Evolutionary conservation across 2,113 vertebrate genomes (phyloP).

Genomic region (Gymnogyps californianus): DNA sequence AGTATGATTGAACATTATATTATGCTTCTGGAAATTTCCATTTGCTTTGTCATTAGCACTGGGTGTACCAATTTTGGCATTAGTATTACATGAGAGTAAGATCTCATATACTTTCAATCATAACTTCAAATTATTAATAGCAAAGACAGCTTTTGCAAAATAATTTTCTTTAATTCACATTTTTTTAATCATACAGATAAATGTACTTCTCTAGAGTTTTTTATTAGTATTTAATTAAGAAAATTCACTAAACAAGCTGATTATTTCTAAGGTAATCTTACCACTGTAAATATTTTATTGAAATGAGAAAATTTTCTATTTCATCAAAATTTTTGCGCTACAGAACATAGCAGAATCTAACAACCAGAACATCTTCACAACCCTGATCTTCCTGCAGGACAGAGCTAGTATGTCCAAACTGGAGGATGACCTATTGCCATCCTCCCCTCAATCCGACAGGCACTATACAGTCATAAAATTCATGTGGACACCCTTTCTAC

Average conservation of each 20-base stretch:
- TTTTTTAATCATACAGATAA: background rate
- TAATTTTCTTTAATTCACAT: background rate
- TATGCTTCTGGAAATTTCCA: background rate
- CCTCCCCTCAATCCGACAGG: background rate
- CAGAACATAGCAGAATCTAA: background rate
- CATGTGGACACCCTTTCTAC: accelerated
- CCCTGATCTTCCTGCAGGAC: background rate
- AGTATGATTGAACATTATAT: background rate
- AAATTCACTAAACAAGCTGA: background rate
- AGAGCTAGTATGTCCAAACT: background rate
- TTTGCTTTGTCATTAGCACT: background rate
- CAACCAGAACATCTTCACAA: background rate
- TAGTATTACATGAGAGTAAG: background rate
- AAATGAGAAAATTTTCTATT: background rate
- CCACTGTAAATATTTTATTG: background rate
- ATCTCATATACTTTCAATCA: background rate
- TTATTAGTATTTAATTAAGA: background rate
- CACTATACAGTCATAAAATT: background rate
- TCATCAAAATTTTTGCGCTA: background rate
- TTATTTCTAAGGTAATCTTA: background rate
- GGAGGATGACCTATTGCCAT: background rate
- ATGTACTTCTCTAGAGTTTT: background rate
- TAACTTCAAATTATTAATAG: background rate
- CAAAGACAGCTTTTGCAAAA: background rate
- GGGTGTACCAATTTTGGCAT: background rate